Base-by-base conservation (phyloP, 2,797 vertebrate species). In the Acipenser transmontanus region DNA sequence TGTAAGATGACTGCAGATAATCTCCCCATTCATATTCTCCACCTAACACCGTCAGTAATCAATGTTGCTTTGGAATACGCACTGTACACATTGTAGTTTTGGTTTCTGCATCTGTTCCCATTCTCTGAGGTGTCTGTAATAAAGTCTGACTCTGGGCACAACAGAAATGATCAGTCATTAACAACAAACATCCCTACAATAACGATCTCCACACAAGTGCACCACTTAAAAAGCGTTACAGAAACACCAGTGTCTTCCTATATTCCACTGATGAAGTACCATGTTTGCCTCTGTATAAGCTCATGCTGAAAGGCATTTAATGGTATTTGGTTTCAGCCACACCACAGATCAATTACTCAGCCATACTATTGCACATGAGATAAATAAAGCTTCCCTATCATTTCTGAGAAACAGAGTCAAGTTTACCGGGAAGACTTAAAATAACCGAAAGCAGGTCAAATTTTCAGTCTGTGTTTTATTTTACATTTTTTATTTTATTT, bases 1-100 rank as follows among this genome's bases (percentile, higher is more conserved):
- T 56, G 49, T 51, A 69, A 66, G 72, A 72, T 49, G 51, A 71
- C 47, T 65, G 64, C 65, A 14, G 9, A 63, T n/a, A 72, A 72
- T 73, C 7, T 69, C 49, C 12, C 61, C 68, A 70, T 65, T 68
- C 11, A 17, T 59, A 69, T 70, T 59, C 8, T 54, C 59, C 13
- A 10, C 10, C 59, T 57, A 11, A 13, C 59, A 59, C 6, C 51
- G 59, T 69, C 50, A 70, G 68, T 17, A 63, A 67, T 64, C 14
- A 63, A 52, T 64, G 57, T 0, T 5, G 17, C 7, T 56, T 66
- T 68, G 60, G 61, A 76, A 74, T 49, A 67, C 47, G 50, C n/a
- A 61, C 6, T 48, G 48, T 59, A 7, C 0, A 63, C 4, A 13
- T 56, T 7, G 48, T 17, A 50, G 7, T 54, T 49, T 50, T 65